Percentiles rank a stretch among this genome's conserved stretches.
Evolutionary conservation across 2,888 invertebrate genomes (phyloP).

Genomic region (Cheilosia vulpina): DNA sequence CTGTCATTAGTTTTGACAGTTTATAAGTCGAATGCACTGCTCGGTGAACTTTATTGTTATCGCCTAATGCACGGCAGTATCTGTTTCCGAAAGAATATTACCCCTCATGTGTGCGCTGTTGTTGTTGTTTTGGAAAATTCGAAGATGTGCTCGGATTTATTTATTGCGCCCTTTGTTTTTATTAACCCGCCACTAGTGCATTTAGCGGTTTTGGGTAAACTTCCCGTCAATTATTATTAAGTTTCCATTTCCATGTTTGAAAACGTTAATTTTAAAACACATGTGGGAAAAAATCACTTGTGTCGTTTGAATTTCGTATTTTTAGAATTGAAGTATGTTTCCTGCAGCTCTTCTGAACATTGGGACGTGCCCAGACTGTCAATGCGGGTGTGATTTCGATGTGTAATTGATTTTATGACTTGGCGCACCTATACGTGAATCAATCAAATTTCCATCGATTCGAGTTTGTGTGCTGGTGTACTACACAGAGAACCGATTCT

Average conservation of each 20-base stretch:
- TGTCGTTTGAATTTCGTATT: conserved; percentile 10
- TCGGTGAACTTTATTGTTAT: too few species aligned
- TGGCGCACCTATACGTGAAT: conserved; percentile 16
- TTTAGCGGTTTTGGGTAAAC: conserved; percentile 47
- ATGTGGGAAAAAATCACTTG: background rate
- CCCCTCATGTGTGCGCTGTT: background rate
- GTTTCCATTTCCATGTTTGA: conserved; percentile 2
- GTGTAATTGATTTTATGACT: conserved; percentile 19
- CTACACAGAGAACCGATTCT: conserved; percentile 13
- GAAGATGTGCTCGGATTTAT: too few species aligned
- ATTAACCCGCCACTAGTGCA: background rate
- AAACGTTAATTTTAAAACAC: background rate
- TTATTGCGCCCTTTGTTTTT: too few species aligned
- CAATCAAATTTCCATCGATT: conserved; percentile 25
- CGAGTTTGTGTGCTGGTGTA: background rate
- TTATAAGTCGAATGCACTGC: background rate
- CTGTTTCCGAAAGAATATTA: background rate
- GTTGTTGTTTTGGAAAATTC: too few species aligned
- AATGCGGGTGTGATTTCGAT: conserved; percentile 7
- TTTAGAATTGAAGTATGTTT: conserved; percentile 44
- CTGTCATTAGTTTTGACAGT: conserved; percentile 12
- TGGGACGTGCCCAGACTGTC: conserved; percentile 28
- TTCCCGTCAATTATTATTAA: conserved; percentile 50
- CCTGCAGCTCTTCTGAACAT: conserved; percentile 12
- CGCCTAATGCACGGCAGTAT: too few species aligned